Evolutionary conservation across 2,113 vertebrate genomes (phyloP).

Genomic region (Bolborhynchus lineola): DNA sequence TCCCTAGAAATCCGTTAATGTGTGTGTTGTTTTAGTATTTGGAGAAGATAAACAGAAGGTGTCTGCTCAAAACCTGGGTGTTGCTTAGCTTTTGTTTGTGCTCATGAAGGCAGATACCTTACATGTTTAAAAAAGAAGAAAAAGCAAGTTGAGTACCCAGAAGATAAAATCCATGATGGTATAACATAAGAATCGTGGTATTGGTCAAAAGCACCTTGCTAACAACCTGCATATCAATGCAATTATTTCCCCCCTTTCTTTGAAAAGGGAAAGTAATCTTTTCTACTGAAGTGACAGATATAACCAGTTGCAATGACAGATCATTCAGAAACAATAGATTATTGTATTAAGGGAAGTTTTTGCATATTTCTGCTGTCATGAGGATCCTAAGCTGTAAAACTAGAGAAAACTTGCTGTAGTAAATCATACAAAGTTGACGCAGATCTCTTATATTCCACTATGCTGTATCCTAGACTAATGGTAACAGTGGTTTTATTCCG

Average conservation of each 20-base stretch:
- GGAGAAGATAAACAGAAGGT: neutral
- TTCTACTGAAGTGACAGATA: neutral
- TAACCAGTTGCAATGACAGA: neutral
- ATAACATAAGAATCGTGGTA: fast-evolving
- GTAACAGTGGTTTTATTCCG: neutral
- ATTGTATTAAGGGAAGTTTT: neutral
- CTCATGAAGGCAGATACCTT: neutral
- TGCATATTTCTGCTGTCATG: neutral
- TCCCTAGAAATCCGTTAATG: neutral
- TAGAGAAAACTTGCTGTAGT: neutral
- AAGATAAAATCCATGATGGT: neutral
- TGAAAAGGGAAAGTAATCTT: neutral
- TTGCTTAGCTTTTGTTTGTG: neutral
- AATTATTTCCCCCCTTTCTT: neutral
- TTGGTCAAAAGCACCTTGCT: neutral
- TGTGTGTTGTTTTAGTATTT: neutral
- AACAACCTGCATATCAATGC: neutral
- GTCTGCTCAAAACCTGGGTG: neutral
- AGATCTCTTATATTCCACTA: neutral
- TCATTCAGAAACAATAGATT: neutral
- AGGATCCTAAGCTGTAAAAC: neutral
- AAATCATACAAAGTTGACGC: neutral
- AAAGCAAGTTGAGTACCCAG: neutral
- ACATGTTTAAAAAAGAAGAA: neutral
- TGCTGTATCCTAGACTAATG: no score